Conservation (phyloP, 2,113 vertebrate genomes). For the Marmota flaviventris region DNA sequence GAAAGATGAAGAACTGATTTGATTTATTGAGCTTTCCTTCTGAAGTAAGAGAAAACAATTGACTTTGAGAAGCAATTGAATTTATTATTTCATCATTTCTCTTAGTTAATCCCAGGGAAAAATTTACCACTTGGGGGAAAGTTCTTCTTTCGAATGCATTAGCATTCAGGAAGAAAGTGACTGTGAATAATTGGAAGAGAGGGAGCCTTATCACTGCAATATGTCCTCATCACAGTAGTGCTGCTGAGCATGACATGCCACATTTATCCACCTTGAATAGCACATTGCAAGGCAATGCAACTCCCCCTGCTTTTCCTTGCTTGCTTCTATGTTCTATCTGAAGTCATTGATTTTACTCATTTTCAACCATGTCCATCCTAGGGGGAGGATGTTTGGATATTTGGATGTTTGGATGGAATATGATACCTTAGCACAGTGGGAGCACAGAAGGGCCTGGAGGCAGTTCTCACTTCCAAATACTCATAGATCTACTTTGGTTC, state of each 20-base stretch:
- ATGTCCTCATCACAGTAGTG: background rate
- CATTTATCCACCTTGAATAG: background rate
- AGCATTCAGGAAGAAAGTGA: background rate
- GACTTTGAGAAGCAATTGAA: background rate
- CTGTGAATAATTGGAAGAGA: background rate
- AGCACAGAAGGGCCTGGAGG: background rate
- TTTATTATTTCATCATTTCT: constrained; percentile 47
- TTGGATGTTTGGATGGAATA: background rate
- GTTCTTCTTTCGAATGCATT: background rate
- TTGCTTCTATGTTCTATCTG: background rate
- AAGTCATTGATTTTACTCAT: background rate
- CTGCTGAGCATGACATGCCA: background rate
- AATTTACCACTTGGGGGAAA: background rate
- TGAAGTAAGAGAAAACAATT: background rate
- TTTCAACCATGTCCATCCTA: background rate
- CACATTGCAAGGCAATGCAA: background rate
- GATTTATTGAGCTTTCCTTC: background rate
- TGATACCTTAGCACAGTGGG: background rate
- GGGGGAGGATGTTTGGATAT: background rate
- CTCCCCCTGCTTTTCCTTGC: background rate
- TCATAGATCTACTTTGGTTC: background rate
- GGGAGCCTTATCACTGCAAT: background rate
- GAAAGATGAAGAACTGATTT: background rate
- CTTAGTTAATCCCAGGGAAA: background rate
- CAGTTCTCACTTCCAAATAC: background rate